A percentile compares a stretch with the other conserved stretches of the same genome.
Conservation (phyloP, 2,113 vertebrate genomes). For the Pan troglodytes region NHGRI_mPanTro3-v2.1_pri NC_072411.2:117191501-117192000, state of each 20-base stretch:
- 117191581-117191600: no score
- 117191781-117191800: background rate
- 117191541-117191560: no score
- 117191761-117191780: background rate
- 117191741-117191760: constrained; percentile 25
- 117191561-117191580: no score
- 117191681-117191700: background rate
- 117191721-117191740: constrained; percentile 20
- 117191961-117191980: background rate
- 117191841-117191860: background rate
- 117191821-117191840: background rate
- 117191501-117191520: no score
- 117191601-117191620: no score
- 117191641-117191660: background rate
- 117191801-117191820: constrained; percentile 26
- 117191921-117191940: constrained; percentile 43
- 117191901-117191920: background rate
- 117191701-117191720: background rate
- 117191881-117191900: constrained; percentile 11
- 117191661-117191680: background rate
- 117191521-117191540: no score
- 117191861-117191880: constrained; percentile 1
- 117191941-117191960: background rate
- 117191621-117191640: no score
- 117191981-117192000: background rate